Evolutionary conservation across 2,797 vertebrate species (phyloP), one percentile per base, ranked within the genome.

Genomic region (Manis javanica): DNA sequence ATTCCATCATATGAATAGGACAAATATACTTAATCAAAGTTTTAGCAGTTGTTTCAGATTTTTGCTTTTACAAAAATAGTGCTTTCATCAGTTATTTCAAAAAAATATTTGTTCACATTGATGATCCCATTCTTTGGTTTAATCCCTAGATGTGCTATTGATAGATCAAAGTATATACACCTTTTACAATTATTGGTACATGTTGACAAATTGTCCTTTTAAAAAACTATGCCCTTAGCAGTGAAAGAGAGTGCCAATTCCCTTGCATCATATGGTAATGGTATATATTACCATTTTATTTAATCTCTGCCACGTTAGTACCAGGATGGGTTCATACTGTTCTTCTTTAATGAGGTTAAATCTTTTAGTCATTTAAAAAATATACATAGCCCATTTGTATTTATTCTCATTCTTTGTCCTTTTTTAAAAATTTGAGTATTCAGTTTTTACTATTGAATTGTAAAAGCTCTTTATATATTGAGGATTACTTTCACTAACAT

Each of bases 331-430:
- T 66, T 79, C 85, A 66, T 81, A 59, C 10, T n/a, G 3, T 77
- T 71, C 31, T 74, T 88, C 46, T 88, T 91, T 46, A 96, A 49
- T 87, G 53, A 87, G 16, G n/a, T 72, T 55, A 72, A 42, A 42
- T 42, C 6, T 72, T 75, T 42, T 66, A 6, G 0, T 46, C 69
- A 69, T 21, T 37, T 37, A 26, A 74, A 77, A 74, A 79, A 63
- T 63, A 29, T 51, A 11, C 51, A 37, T 24, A 86, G 34, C 3
- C 19, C 71, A 88, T 31, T 69, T 42, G 31, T 19, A 79, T 57
- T 59, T 72, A 77, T 57, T 46, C 53, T 63, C 21, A 63, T 59
- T 82, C 21, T 59, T 74, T 84, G 26, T 49, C 39, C 34, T 55
- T 72, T 64, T 71, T 71, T 12, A 24, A 81, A 90, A 87, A 72